Conservation (phyloP, 2,888 invertebrate species). For the Orchesella flavescens region DNA sequence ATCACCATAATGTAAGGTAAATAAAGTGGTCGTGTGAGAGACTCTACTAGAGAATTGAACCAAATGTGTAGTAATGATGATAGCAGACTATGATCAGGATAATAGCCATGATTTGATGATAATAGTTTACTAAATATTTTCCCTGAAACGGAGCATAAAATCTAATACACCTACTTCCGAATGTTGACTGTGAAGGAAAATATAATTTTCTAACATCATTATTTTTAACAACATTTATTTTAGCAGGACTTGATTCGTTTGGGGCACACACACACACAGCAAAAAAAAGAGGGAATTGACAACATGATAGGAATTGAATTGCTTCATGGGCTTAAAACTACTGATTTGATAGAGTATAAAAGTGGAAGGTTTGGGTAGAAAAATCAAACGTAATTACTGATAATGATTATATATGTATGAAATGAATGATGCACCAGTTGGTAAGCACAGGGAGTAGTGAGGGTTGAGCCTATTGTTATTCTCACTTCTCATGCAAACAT, state of each 20-base stretch:
- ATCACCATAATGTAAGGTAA: background rate
- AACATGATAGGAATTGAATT: slow-evolving; percentile 8
- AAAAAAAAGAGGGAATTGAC: slow-evolving; percentile 17
- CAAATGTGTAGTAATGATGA: background rate
- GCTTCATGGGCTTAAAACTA: background rate
- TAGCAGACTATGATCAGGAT: slow-evolving; percentile 18
- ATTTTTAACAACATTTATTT: slow-evolving; percentile 18
- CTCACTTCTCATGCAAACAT: slow-evolving; percentile 4
- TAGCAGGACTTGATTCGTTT: slow-evolving; percentile 48
- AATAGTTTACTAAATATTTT: slow-evolving; percentile 42
- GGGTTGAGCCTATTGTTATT: background rate
- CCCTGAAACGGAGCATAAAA: slow-evolving; percentile 30
- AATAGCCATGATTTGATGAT: slow-evolving; percentile 46
- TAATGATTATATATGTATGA: background rate
- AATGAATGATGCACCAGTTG: background rate
- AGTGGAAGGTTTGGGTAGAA: background rate
- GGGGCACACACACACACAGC: slow-evolving; percentile 13
- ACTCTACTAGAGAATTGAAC: background rate
- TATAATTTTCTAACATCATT: slow-evolving; percentile 15
- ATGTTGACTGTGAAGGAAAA: background rate
- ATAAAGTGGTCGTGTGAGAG: background rate
- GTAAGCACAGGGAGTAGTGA: background rate
- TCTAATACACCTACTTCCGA: slow-evolving; percentile 28
- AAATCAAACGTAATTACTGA: background rate
- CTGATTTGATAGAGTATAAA: slow-evolving; percentile 3